Evolutionary conservation across 2,797 vertebrate species (phyloP).

Genomic region (Muraenolepis orangiensis): DNA sequence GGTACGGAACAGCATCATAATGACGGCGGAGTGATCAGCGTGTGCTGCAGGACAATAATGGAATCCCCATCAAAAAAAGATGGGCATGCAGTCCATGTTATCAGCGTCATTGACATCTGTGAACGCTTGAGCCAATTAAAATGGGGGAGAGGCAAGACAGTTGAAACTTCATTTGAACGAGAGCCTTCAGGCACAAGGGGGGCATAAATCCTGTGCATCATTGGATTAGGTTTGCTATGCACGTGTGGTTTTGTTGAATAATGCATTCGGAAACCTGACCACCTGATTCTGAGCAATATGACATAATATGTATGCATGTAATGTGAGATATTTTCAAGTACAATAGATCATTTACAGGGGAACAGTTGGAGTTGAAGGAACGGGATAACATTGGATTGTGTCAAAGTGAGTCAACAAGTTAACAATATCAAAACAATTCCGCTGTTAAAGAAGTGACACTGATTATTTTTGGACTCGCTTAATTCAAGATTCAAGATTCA

Average conservation of each 20-base stretch:
- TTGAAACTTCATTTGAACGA: constrained; percentile 29
- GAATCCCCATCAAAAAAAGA: neutral
- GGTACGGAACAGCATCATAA: neutral
- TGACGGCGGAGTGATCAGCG: constrained; percentile 2
- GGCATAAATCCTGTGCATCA: neutral
- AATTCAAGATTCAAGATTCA: no score
- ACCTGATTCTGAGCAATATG: neutral
- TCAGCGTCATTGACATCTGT: constrained; percentile 28
- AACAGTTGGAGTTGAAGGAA: neutral
- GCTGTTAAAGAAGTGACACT: neutral
- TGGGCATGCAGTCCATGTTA: neutral
- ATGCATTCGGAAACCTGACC: neutral
- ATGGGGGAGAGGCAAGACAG: constrained; percentile 35
- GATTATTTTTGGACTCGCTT: neutral
- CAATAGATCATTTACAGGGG: neutral
- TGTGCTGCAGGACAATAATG: constrained; percentile 1
- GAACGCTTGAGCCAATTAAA: constrained; percentile 41
- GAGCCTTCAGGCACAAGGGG: constrained; percentile 7
- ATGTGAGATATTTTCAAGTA: neutral
- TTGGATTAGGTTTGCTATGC: neutral
- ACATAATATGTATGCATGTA: neutral
- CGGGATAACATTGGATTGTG: neutral
- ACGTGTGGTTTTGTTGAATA: neutral
- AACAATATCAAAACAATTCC: neutral
- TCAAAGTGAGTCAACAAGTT: neutral